Evolutionary conservation across 2,113 vertebrate species (phyloP).

Genomic region (Paralichthys olivaceus): DNA sequence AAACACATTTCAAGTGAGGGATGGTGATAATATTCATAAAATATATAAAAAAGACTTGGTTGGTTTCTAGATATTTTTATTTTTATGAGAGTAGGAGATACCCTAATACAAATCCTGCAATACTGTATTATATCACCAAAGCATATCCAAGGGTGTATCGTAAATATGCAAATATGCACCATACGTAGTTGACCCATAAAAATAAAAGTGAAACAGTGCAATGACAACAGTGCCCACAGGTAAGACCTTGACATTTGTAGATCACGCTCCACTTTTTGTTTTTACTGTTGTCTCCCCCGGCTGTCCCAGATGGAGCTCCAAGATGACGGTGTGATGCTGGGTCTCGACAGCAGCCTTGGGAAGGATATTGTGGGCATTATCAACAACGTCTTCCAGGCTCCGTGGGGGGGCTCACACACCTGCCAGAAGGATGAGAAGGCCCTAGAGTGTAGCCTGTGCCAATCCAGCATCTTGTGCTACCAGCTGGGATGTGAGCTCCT

Average conservation of each 20-base stretch:
- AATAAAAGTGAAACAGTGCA: not conserved
- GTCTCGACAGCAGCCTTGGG: constrained; percentile 93
- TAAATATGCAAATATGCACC: not conserved
- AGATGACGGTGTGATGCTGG: constrained; percentile 95
- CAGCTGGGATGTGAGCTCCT: constrained; percentile 97
- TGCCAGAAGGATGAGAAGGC: constrained; percentile 97
- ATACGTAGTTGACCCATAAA: not conserved
- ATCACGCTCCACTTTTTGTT: constrained; percentile 47
- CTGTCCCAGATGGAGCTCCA: constrained; percentile 95
- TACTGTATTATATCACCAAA: not conserved
- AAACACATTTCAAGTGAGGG: not conserved
- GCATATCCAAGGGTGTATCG: not conserved
- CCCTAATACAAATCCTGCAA: not conserved
- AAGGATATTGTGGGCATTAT: constrained; percentile 97
- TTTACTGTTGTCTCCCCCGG: constrained; percentile 7
- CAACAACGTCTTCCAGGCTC: constrained; percentile 98
- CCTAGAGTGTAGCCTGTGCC: constrained; percentile 93
- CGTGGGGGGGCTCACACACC: constrained; percentile 97
- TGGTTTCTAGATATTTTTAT: no score
- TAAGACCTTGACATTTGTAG: constrained; percentile 49
- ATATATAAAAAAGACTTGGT: not conserved
- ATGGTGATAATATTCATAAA: not conserved
- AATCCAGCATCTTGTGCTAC: constrained; percentile 98
- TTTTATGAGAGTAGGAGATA: not conserved
- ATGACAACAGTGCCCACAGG: constrained; percentile 39